A percentile compares a stretch with the other conserved stretches of the same genome.
These are phyloP conservation scores for Saimiri boliviensis DNA, from an alignment of 2,113 vertebrate genomes.

Conservation along the genomic window DNA sequence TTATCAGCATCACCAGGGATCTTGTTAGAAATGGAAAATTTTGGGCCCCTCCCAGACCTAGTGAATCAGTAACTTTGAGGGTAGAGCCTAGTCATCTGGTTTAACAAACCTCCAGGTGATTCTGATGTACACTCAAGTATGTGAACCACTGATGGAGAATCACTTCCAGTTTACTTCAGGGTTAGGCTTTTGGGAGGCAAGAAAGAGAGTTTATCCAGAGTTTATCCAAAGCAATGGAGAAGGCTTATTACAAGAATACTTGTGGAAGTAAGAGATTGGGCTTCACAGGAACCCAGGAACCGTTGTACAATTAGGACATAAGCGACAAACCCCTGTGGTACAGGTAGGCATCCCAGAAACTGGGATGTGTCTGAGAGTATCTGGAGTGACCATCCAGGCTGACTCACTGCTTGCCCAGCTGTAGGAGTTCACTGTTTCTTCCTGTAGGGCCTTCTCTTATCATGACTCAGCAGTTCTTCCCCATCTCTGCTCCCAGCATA, in stretches of 20 bases:
- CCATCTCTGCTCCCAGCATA: background rate
- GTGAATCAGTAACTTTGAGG: background rate
- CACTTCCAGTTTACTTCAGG: background rate
- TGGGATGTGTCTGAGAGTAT: background rate
- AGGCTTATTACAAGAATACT: background rate
- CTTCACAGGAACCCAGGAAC: background rate
- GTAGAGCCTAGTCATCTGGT: background rate
- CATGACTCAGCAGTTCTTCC: background rate
- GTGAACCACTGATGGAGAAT: background rate
- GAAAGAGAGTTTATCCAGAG: background rate
- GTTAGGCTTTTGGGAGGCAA: background rate
- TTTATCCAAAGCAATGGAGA: background rate
- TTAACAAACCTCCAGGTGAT: background rate
- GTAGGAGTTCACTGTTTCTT: background rate
- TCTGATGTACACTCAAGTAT: background rate
- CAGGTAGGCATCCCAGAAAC: background rate
- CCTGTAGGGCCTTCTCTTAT: background rate
- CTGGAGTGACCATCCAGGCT: background rate
- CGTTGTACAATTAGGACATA: background rate
- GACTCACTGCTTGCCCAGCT: background rate
- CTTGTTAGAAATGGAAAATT: background rate
- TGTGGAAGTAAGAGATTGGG: background rate
- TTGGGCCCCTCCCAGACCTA: background rate
- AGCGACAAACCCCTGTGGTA: rapidly evolving
- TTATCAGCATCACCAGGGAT: background rate